Evolutionary conservation across 2,797 vertebrate genomes (phyloP), one percentile per base, ranked within the genome.

Genomic region (Chanos chanos): DNA sequence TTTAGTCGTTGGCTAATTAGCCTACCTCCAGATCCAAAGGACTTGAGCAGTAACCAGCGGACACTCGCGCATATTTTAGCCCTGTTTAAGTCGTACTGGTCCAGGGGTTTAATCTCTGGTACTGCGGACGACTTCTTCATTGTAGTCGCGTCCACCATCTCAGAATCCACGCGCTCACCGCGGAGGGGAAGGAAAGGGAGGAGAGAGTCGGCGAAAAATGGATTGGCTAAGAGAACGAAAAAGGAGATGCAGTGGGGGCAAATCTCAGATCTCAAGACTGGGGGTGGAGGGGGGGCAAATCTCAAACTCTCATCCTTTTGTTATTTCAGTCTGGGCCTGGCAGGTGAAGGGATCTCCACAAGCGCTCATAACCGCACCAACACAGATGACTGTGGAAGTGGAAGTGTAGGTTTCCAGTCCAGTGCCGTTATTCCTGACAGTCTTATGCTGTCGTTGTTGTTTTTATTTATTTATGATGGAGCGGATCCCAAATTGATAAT

Each of bases 101-200:
- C 91, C 86, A 95, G 83, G 52, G 93, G 91, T 68, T 88, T 89
- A 79, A 94, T 93, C 84, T 94, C 93, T 74, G 91, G 91, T 50
- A 92, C 92, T 77, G 92, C 75, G 73, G 83, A 88, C 64, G 83
- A 84, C 73, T 83, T 90, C 78, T 87, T 90, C 86, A 84, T 83
- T 19, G 69, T 75, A 54, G 77, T 72, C 58, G 82, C 68, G 80
- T 93, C 92, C 85, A 88, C 90, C 90, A 92, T 92, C 83, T 75
- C 83, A 73, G 74, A 37, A 18, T 25, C 7, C 27, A 31, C 22
- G 16, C 13, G 22, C 10, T 40, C 13, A 22, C 28, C 27, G 25
- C 15, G 5, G 41, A 22, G 10, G 24, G 40, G 19, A 25, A 7
- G 19, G 21, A 49, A 40, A 34, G 21, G 43, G 1, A 41, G 18